A percentile compares a stretch with the other conserved stretches of the same genome.
phyloP scores from a whole-genome alignment of 2,113 vertebrate genomes.

The Lagopus leucura region DNA sequence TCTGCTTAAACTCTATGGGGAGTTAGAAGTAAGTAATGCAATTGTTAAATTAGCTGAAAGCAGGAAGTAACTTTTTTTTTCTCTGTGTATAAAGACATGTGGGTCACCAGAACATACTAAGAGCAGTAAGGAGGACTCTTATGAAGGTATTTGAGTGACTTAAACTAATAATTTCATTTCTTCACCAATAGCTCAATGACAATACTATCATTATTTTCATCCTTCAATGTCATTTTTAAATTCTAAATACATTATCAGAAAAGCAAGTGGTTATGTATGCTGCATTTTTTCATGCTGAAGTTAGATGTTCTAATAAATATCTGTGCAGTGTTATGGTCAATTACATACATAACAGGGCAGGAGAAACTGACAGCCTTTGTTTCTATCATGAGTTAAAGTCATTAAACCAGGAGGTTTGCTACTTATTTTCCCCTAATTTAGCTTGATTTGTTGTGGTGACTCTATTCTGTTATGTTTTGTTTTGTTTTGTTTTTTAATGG shows the following conservation, averaged over 20 bases:
- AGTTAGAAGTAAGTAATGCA: neutral
- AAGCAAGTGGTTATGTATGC: neutral
- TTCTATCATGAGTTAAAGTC: neutral
- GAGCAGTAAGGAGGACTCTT: neutral
- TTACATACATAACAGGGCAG: neutral
- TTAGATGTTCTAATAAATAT: conserved; percentile 33
- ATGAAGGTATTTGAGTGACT: neutral
- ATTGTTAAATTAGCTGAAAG: neutral
- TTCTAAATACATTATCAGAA: neutral
- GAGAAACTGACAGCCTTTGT: neutral
- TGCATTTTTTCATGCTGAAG: neutral
- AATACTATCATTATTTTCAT: neutral
- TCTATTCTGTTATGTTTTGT: neutral
- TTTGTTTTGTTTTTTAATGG: neutral
- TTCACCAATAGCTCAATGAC: neutral
- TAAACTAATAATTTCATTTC: neutral
- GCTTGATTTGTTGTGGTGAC: conserved; percentile 13
- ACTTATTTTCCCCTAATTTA: conserved; percentile 23
- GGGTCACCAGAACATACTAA: neutral
- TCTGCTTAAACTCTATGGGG: neutral
- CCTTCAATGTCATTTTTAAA: neutral
- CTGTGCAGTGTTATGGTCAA: neutral
- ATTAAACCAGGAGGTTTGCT: neutral
- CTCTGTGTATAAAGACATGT: neutral
- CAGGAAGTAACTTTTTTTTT: neutral